phyloP scores from a whole-genome alignment of 2,797 vertebrate species.

The Leucoraja ocellata region DNA sequence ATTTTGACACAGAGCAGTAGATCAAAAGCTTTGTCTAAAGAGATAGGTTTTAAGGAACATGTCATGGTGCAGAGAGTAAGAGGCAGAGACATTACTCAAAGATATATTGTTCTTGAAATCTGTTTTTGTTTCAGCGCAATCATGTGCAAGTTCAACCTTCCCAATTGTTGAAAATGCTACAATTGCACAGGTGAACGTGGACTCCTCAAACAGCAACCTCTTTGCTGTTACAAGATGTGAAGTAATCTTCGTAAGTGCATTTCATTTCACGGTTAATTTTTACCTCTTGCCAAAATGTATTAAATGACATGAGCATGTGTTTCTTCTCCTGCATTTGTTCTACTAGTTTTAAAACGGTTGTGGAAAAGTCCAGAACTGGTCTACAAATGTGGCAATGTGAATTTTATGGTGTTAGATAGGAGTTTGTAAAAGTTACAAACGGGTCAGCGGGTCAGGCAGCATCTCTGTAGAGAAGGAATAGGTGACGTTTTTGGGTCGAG shows the following conservation, averaged over 20 bases:
- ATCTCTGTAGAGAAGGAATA: no score
- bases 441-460: no score
- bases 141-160: background rate
- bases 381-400: no score
- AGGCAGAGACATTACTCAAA: background rate
- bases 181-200: background rate
- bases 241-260: background rate
- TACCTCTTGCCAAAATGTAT: background rate
- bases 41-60: no score
- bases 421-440: no score
- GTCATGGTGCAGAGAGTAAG: no score
- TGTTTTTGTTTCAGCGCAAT: background rate
- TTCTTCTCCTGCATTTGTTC: background rate
- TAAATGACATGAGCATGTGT: background rate
- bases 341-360: no score
- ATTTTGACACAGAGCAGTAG: no score
- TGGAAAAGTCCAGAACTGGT: no score
- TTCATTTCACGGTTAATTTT: background rate
- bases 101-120: background rate
- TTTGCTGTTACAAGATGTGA: background rate
- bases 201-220: background rate
- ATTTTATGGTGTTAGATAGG: no score
- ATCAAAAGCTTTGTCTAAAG: no score
- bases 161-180: background rate
- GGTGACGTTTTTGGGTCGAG: no score